Conservation (phyloP, 2,888 invertebrate species). For the Malthinus seriepunctatus region DNA sequence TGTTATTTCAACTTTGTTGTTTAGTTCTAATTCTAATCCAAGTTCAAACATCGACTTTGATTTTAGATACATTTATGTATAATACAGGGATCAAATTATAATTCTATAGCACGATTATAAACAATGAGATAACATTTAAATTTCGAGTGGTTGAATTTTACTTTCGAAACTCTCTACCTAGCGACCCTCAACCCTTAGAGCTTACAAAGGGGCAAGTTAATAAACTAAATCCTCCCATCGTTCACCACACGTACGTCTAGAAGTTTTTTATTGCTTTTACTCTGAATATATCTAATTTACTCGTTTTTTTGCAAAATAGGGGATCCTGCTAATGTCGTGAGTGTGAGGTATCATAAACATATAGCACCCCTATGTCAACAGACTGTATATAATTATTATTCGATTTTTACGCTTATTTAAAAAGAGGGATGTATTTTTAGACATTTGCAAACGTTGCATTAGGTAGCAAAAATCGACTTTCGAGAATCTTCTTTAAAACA, state of each 20-base stretch:
- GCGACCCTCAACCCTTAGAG: not conserved
- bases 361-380: slow-evolving; percentile 20
- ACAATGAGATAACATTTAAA: too few species aligned
- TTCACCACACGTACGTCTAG: not conserved
- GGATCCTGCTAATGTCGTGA: slow-evolving; percentile 10
- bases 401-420: slow-evolving; percentile 15
- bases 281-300: not conserved
- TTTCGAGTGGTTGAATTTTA: too few species aligned
- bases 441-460: slow-evolving; percentile 9
- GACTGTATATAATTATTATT: slow-evolving; percentile 20
- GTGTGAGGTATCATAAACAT: slow-evolving; percentile 20
- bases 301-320: not conserved
- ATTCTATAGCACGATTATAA: too few species aligned
- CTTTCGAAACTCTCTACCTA: too few species aligned
- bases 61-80: too few species aligned
- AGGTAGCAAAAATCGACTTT: not conserved
- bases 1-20: too few species aligned
- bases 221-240: slow-evolving; percentile 1
- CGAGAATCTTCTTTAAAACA: not conserved
- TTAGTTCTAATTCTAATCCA: too few species aligned
- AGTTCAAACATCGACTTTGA: too few species aligned
- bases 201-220: not conserved
- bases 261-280: not conserved
- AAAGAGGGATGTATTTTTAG: slow-evolving; percentile 25
- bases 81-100: too few species aligned